phyloP scores from a whole-genome alignment of 2,797 vertebrate genomes.

The Sternotherus odoratus region DNA sequence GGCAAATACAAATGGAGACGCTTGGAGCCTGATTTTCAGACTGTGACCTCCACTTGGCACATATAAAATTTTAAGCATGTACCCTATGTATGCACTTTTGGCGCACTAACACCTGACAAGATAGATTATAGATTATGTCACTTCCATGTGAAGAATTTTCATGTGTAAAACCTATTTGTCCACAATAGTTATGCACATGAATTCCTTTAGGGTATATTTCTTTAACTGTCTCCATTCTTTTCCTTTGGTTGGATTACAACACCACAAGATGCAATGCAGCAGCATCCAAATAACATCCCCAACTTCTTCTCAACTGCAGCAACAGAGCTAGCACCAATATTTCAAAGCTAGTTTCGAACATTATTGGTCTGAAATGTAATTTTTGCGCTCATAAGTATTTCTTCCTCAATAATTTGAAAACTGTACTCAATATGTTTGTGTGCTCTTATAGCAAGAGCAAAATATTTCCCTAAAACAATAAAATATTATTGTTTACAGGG shows the following conservation, averaged over 20 bases:
- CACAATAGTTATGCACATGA: neutral
- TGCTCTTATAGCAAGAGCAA: neutral
- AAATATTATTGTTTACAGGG: neutral
- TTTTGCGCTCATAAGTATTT: neutral
- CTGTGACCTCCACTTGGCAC: accelerated
- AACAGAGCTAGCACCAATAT: neutral
- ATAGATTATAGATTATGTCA: neutral
- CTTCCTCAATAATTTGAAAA: neutral
- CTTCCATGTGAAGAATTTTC: neutral
- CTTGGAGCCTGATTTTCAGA: neutral
- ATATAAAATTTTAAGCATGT: neutral
- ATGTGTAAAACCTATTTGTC: neutral
- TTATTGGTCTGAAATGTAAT: neutral
- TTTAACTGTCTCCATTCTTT: neutral
- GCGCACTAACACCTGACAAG: neutral
- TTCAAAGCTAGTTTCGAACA: neutral
- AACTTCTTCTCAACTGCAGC: neutral
- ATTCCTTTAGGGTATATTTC: neutral
- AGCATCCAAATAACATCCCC: neutral
- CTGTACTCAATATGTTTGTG: neutral
- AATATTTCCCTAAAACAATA: neutral
- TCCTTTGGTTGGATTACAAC: neutral
- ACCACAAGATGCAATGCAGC: neutral
- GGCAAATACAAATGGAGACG: neutral
- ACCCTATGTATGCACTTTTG: neutral